phyloP scores from a whole-genome alignment of 2,113 vertebrate species.

The human region GRCh38 chr14:99420501-99421000 shows the following conservation, averaged over 20 bases:
- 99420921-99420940: background rate
- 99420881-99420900: background rate
- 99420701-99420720: background rate
- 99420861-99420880: rapidly evolving
- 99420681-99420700: background rate
- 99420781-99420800: background rate
- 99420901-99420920: background rate
- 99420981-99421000: background rate
- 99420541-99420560: rapidly evolving
- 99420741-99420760: background rate
- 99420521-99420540: background rate
- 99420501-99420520: background rate
- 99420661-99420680: background rate
- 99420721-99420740: background rate
- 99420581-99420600: background rate
- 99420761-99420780: background rate
- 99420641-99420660: background rate
- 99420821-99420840: background rate
- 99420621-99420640: background rate
- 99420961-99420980: too few relatives aligned
- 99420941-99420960: too few relatives aligned
- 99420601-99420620: background rate
- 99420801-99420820: background rate
- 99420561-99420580: background rate
- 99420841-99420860: rapidly evolving